A percentile compares a stretch with the other conserved stretches of the same genome.
Evolutionary conservation across 1,140 invertebrate genomes (phyloP).

Genomic region (Chironomus striatipennis): DNA sequence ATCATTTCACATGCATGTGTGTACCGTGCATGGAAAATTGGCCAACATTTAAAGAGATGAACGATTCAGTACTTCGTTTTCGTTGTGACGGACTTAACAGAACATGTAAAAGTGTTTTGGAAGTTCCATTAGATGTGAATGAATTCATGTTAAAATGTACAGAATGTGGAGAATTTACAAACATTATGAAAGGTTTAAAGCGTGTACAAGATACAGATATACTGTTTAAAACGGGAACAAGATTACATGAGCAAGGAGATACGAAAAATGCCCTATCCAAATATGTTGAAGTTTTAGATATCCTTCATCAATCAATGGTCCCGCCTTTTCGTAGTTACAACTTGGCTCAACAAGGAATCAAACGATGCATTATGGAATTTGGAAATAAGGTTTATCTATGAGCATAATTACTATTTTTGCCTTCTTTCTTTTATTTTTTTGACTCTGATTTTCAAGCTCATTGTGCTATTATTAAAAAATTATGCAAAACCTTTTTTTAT

Average conservation of each 20-base stretch:
- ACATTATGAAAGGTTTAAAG: slow-evolving; percentile 69
- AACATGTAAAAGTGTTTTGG: slow-evolving; percentile 53
- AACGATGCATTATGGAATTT: slow-evolving; percentile 58
- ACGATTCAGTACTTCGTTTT: slow-evolving; percentile 49
- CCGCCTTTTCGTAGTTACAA: slow-evolving; percentile 75
- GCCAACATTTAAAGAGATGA: slow-evolving; percentile 69
- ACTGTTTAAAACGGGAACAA: slow-evolving; percentile 54
- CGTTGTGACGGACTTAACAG: slow-evolving; percentile 49
- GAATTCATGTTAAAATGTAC: slow-evolving; percentile 62
- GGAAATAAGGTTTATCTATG: slow-evolving; percentile 46
- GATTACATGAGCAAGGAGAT: slow-evolving; percentile 53
- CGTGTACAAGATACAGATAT: slow-evolving; percentile 64
- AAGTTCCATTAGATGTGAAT: slow-evolving; percentile 52
- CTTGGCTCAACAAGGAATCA: slow-evolving; percentile 69
- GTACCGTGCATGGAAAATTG: slow-evolving; percentile 71
- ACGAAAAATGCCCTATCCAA: slow-evolving; percentile 55
- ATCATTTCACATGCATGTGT: slow-evolving; percentile 84
- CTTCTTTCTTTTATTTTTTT: too few relatives aligned
- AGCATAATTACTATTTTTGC: background rate
- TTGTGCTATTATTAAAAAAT: too few relatives aligned
- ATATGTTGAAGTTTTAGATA: slow-evolving; percentile 56
- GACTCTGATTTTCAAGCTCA: too few relatives aligned
- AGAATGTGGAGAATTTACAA: slow-evolving; percentile 58
- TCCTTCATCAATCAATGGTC: slow-evolving; percentile 60
- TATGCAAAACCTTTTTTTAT: too few relatives aligned